Base-by-base conservation (phyloP, 2,113 vertebrate species). In the Laterallus jamaicensis region DNA sequence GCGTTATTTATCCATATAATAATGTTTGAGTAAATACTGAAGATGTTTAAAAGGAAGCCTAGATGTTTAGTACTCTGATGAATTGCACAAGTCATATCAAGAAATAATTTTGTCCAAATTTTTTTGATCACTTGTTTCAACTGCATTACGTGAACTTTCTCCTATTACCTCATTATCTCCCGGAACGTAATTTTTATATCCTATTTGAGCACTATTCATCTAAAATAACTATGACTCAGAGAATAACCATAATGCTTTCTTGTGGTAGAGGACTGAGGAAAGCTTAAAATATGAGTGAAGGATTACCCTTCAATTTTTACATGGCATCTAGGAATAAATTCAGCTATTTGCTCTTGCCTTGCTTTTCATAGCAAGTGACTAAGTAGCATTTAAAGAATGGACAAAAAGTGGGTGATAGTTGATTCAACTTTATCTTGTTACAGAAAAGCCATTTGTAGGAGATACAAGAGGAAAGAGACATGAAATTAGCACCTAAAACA, bases 71-170 rank as follows among this genome's bases (percentile, higher is more conserved):
- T 21, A 86, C n/a, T 59, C 52, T 78, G 56, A 88, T 71, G 59
- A 92, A 64, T 90, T 75, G 55, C 39, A 77, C 0, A 1, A 90
- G 39, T 92, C 50, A 71, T 67, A 44, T 86, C 90, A 96, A 86
- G 82, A 93, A 86, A 82, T 39, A 88, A 86, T 84, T 90, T 83
- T 77, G 64, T 75, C 90, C 70, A 86, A 81, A 86, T 78, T 88
- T 88, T 90, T 94, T 92, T 60, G 93, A 90, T 93, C 90, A 68
- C 76, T 95, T 93, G 69, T 88, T 95, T 95, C 90, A 86, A 78
- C 59, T 71, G 69, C 35, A 86, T 68, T 86, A 32, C 49, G 82
- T 93, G 92, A 95, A 86, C 80, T 93, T 95, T 82, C 92, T 86
- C 82, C 2, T 0, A 88, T 89, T 84, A 95, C 39, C 52, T 94